Conservation (phyloP, 2,888 invertebrate species). For the Craniophora ligustri region DNA sequence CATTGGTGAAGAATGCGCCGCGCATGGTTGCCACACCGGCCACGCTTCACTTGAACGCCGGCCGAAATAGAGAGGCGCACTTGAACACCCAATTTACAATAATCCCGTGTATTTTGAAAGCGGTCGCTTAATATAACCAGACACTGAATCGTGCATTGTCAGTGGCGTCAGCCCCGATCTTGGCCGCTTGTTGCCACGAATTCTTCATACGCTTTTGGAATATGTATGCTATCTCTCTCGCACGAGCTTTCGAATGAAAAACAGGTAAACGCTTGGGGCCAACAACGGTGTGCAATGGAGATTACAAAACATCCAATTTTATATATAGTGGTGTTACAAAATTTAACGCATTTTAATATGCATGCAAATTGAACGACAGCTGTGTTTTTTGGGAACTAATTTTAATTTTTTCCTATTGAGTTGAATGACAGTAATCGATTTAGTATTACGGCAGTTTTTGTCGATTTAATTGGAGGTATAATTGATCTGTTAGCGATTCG, state of each 20-base stretch:
- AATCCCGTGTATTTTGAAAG: constrained; percentile 68
- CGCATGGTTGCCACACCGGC: constrained; percentile 87
- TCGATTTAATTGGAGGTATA: constrained; percentile 31
- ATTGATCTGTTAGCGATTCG: constrained; percentile 32
- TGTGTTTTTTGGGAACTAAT: constrained; percentile 42
- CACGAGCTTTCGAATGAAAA: constrained; percentile 75
- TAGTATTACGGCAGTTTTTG: constrained; percentile 20
- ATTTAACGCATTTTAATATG: constrained; percentile 67
- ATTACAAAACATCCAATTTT: constrained; percentile 64
- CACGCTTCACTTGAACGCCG: constrained; percentile 77
- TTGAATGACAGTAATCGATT: constrained; percentile 40
- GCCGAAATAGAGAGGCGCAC: constrained; percentile 73
- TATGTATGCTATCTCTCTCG: constrained; percentile 77
- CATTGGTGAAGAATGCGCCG: constrained; percentile 87
- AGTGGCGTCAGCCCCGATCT: constrained; percentile 84
- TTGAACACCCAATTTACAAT: constrained; percentile 69
- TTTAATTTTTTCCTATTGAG: constrained; percentile 20
- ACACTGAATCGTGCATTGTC: constrained; percentile 85
- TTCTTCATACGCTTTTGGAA: constrained; percentile 80
- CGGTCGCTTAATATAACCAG: constrained; percentile 83
- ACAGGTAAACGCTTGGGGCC: constrained; percentile 81
- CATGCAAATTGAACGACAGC: constrained; percentile 58
- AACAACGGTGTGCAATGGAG: constrained; percentile 68
- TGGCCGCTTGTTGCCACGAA: constrained; percentile 77
- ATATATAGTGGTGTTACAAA: constrained; percentile 63